phyloP scores from a whole-genome alignment of 1,140 invertebrate genomes.

The Atta cephalotes region DNA sequence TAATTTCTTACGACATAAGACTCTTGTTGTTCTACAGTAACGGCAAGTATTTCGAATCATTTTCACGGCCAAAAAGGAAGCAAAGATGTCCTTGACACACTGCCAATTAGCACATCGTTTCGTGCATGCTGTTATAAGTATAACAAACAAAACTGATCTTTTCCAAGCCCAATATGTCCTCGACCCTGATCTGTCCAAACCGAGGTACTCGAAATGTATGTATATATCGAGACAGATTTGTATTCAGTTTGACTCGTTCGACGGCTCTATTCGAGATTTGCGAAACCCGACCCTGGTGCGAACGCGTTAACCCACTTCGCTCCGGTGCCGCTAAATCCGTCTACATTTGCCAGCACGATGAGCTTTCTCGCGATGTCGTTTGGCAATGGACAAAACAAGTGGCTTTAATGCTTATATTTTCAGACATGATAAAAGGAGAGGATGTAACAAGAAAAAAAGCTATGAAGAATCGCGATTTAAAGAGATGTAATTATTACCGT shows the following conservation, averaged over 20 bases:
- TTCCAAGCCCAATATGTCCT: conserved; percentile 5
- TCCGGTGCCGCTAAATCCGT: conserved; percentile 11
- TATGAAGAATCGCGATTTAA: background rate
- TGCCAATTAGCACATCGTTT: conserved; percentile 49
- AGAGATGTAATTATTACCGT: background rate
- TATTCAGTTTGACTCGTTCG: background rate
- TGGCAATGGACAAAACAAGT: conserved; percentile 9
- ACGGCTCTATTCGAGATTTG: background rate
- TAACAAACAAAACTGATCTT: conserved; percentile 1
- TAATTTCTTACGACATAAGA: too few species aligned
- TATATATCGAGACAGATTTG: background rate
- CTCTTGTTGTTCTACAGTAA: background rate
- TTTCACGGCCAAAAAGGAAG: conserved; percentile 65
- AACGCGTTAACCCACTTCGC: conserved; percentile 65
- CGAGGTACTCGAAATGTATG: background rate
- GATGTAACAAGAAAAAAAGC: background rate
- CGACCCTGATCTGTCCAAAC: conserved; percentile 16
- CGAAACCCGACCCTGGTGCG: conserved; percentile 41
- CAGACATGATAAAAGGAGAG: background rate
- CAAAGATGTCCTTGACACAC: conserved; percentile 66
- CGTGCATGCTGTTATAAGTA: conserved; percentile 21
- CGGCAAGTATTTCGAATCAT: conserved; percentile 34
- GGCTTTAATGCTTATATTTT: conserved; percentile 1
- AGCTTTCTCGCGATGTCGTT: conserved; percentile 11
- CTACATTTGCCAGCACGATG: background rate